Evolutionary conservation across 2,888 invertebrate species (phyloP).

Genomic region (Yponomeuta plumbellus): DNA sequence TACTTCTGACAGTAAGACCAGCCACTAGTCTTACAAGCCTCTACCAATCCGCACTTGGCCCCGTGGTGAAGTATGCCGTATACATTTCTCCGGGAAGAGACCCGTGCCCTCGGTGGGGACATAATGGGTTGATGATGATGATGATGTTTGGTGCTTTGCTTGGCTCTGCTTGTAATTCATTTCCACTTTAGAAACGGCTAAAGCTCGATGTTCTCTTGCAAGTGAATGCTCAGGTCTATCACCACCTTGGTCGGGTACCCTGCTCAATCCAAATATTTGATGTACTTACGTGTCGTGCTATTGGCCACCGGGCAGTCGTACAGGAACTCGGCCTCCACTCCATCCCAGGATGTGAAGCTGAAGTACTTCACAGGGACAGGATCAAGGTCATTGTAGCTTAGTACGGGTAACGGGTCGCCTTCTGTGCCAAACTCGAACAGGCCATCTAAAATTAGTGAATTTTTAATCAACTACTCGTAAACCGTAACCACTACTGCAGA

Average conservation of each 20-base stretch:
- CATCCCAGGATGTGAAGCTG: constrained; percentile 82
- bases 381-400: constrained; percentile 76
- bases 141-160: no score
- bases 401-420: constrained; percentile 75
- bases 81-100: no score
- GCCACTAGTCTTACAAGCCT: no score
- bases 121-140: no score
- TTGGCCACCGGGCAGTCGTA: constrained; percentile 77
- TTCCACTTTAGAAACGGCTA: no score
- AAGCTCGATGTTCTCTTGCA: background rate
- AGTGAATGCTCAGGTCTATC: no score
- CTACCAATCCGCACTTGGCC: no score
- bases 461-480: background rate
- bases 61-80: no score
- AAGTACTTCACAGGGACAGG: constrained; percentile 79
- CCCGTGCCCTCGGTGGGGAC: no score
- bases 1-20: no score
- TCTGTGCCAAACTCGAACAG: constrained; percentile 78
- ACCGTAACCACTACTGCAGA: no score
- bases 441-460: constrained; percentile 63
- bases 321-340: constrained; percentile 80
- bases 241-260: background rate
- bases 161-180: no score
- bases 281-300: constrained; percentile 15
- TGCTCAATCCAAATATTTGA: background rate